Conservation (phyloP, 1,140 invertebrate genomes). For the Drosophila subpulchrella region DNA sequence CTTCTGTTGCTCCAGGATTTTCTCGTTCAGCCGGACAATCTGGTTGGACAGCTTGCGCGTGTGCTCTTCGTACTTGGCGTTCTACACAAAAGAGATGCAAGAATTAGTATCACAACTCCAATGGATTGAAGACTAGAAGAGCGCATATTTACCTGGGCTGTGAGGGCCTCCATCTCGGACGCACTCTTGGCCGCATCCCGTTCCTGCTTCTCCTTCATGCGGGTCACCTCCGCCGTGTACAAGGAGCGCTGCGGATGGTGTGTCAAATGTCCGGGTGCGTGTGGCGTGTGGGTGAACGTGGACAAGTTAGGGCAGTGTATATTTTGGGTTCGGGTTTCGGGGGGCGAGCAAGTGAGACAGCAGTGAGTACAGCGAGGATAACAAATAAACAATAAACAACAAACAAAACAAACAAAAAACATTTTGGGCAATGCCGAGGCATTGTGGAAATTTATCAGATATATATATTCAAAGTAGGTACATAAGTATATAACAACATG, state of each 20-base stretch:
- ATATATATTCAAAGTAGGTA: not conserved
- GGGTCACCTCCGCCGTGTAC: slow-evolving; percentile 85
- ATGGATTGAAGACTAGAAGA: too few relatives aligned
- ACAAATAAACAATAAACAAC: not conserved
- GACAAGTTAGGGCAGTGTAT: not conserved
- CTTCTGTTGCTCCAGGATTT: slow-evolving; percentile 74
- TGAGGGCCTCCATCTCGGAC: slow-evolving; percentile 54
- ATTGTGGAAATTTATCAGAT: not conserved
- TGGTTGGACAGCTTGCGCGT: slow-evolving; percentile 74
- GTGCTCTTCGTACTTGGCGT: slow-evolving; percentile 76
- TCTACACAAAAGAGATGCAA: slow-evolving; percentile 39
- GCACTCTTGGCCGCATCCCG: slow-evolving; percentile 53
- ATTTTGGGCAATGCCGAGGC: not conserved
- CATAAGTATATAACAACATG: not conserved
- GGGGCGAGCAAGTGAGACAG: slow-evolving; percentile 7
- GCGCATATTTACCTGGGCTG: slow-evolving; percentile 65
- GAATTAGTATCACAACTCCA: not conserved
- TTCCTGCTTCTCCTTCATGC: slow-evolving; percentile 84
- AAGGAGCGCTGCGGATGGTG: slow-evolving; percentile 76
- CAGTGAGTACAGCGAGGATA: slow-evolving; percentile 28
- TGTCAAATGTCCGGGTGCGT: slow-evolving; percentile 14
- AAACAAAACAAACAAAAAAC: not conserved
- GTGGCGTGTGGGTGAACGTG: slow-evolving; percentile 1
- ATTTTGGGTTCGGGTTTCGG: not conserved
- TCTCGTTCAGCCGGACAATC: slow-evolving; percentile 78